Base-by-base conservation (phyloP, 2,888 invertebrate genomes). In the Keiferia lycopersicella region DNA sequence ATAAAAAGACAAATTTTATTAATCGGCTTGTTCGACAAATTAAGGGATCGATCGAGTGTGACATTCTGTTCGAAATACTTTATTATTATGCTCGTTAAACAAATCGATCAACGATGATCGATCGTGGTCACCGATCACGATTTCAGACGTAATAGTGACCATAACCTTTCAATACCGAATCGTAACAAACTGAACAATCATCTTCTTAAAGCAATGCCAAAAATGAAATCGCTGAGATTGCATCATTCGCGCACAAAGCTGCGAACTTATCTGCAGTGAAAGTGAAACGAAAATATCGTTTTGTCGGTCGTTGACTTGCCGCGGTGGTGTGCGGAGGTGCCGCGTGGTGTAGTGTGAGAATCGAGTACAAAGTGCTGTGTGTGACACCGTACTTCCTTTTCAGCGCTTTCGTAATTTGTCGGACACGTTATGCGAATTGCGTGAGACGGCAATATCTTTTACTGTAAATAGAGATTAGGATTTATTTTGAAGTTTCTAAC, bases 211-310 rank as follows among this genome's bases (percentile, higher is more conserved):
- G 56, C 50, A 68, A 65, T 63, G 67, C 68, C 70, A 65, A 74
- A 83, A 82, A 79, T 71, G 78, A 83, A 85, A 84, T 77, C 70
- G 73, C 75, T 74, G 77, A 79, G 67, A 70, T 89, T 89, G 73
- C 86, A 75, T 86, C 80, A 88, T 72, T 66, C 66, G 66, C 65
- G 68, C 66, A 75, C 74, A 76, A 78, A 81, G 75, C 77, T 77
- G 79, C 77, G 78, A 83, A 80, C 80, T 69, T 73, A 78, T 77
- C 67, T 70, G 68, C 75, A 87, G 89, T 87, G 88, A 88, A 89
- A 89, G 88, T 87, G 81, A 63, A 74, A 66, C 76, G 72, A 71
- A 74, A 77, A 77, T 73, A 69, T 71, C 72, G 74, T 76, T 79
- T 75, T 71, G 72, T 71, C 79, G 83, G 80, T 81, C 80, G 75